phyloP scores from a whole-genome alignment of 30 jellyfish, hydroid and myxozoan species.

The Rhopilema esculentum region DNA sequence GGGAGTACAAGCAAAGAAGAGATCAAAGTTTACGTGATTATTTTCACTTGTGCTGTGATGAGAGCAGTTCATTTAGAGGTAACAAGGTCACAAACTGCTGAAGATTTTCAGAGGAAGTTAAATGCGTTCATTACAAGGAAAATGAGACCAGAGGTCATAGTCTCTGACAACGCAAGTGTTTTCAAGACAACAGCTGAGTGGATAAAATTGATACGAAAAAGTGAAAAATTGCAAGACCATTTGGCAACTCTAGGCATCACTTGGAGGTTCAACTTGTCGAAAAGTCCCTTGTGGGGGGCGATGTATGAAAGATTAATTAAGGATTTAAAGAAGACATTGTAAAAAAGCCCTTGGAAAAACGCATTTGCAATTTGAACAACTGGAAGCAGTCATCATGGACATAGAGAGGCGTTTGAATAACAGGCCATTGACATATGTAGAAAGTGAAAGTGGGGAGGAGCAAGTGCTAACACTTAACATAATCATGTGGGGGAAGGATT shows the following conservation, averaged over 20 bases:
- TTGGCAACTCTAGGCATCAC: slow-evolving; percentile 46
- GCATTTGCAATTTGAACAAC: slow-evolving; percentile 42
- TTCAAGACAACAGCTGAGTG: slow-evolving; percentile 51
- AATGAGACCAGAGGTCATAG: slow-evolving; percentile 35
- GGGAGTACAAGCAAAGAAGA: slow-evolving; percentile 31
- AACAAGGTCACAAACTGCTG: slow-evolving; percentile 1
- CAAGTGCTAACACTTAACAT: slow-evolving; percentile 49
- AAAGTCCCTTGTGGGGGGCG: slow-evolving; percentile 37
- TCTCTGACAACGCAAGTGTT: slow-evolving; percentile 48
- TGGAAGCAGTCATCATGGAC: slow-evolving; percentile 51
- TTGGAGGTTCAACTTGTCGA: slow-evolving; percentile 8
- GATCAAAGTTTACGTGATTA: slow-evolving; percentile 26
- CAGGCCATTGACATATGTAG: slow-evolving; percentile 49
- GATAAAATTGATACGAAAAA: slow-evolving; percentile 20
- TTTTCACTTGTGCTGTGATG: slow-evolving; percentile 42
- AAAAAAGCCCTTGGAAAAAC: slow-evolving; percentile 26
- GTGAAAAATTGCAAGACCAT: slow-evolving; percentile 34
- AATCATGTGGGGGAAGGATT: slow-evolving; percentile 62
- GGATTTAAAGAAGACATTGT: slow-evolving; percentile 32
- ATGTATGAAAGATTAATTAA: slow-evolving; percentile 35
- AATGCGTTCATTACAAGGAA: slow-evolving; percentile 17
- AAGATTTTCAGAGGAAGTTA: not conserved
- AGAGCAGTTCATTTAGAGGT: not conserved
- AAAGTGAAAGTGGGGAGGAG: slow-evolving; percentile 56
- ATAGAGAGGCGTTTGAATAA: slow-evolving; percentile 38